phyloP scores from a whole-genome alignment of 1,140 invertebrate species.

The Pteromalus puparum region DNA sequence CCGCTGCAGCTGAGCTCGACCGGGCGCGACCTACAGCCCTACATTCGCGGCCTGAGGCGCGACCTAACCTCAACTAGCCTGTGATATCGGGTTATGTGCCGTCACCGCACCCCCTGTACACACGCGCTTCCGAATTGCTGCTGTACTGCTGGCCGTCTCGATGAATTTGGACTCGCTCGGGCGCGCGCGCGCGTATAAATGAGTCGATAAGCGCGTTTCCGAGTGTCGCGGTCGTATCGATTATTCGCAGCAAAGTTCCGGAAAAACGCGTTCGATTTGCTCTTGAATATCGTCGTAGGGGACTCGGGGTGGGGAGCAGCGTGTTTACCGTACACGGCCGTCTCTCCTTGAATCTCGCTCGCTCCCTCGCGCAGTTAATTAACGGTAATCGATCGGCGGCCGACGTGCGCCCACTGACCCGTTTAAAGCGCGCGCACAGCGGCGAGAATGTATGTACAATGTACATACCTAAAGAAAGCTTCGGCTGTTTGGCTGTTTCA shows the following conservation, averaged over 20 bases:
- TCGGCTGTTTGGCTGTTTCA: neutral
- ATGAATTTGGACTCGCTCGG: neutral
- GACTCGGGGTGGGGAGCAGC: too few relatives aligned
- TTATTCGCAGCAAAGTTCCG: neutral
- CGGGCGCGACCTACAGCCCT: conserved; percentile 74
- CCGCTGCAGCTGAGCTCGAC: conserved; percentile 69
- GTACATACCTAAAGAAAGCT: too few relatives aligned
- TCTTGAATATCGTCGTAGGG: too few relatives aligned
- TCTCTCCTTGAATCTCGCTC: conserved; percentile 53
- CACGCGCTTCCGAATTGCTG: conserved; percentile 56
- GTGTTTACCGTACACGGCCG: conserved; percentile 13
- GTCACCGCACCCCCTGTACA: conserved; percentile 20
- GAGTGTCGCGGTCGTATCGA: neutral
- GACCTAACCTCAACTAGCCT: conserved; percentile 70
- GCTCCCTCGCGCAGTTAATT: conserved; percentile 54
- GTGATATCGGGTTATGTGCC: conserved; percentile 51
- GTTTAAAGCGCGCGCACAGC: too few relatives aligned
- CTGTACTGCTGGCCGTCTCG: conserved; percentile 44
- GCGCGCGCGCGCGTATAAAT: conserved; percentile 13
- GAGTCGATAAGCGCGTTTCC: too few relatives aligned
- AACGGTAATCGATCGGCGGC: conserved; percentile 60
- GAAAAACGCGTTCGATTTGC: too few relatives aligned
- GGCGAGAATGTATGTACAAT: too few relatives aligned
- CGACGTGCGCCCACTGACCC: conserved; percentile 56
- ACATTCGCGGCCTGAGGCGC: conserved; percentile 71